phyloP scores from a whole-genome alignment of 2,113 vertebrate genomes.

The Seriola aureovittata region DNA sequence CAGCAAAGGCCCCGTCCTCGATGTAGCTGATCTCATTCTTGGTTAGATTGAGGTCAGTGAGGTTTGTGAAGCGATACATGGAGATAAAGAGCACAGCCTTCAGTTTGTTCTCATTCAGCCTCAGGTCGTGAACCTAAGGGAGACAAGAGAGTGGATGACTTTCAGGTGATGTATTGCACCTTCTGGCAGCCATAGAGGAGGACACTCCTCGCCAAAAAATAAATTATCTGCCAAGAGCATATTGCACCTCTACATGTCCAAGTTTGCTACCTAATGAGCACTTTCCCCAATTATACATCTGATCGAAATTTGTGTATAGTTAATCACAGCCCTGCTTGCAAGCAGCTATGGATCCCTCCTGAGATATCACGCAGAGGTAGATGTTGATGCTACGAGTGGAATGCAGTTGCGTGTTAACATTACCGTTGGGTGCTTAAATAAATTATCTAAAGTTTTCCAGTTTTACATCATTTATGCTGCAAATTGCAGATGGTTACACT shows the following conservation, averaged over 20 bases:
- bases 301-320: not conserved
- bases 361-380: not conserved
- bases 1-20: conserved; percentile 96
- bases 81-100: conserved; percentile 95
- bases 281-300: not conserved
- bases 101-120: conserved; percentile 98
- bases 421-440: not conserved
- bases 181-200: not conserved
- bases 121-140: conserved; percentile 90
- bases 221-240: not conserved
- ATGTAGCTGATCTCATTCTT: conserved; percentile 99
- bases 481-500: not conserved
- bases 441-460: not conserved
- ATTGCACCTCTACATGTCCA: not conserved
- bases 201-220: not conserved
- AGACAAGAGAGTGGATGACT: not conserved
- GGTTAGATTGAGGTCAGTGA: conserved; percentile 98
- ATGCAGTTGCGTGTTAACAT: not conserved
- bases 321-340: conserved; percentile 22
- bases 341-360: conserved; percentile 1
- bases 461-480: conserved; percentile 14
- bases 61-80: conserved; percentile 96
- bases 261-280: not conserved
- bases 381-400: not conserved
- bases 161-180: not conserved